These are phyloP conservation scores for Eudasyphora cyanicolor DNA, from an alignment of 2,888 invertebrate genomes.

Conservation along the genomic window DNA sequence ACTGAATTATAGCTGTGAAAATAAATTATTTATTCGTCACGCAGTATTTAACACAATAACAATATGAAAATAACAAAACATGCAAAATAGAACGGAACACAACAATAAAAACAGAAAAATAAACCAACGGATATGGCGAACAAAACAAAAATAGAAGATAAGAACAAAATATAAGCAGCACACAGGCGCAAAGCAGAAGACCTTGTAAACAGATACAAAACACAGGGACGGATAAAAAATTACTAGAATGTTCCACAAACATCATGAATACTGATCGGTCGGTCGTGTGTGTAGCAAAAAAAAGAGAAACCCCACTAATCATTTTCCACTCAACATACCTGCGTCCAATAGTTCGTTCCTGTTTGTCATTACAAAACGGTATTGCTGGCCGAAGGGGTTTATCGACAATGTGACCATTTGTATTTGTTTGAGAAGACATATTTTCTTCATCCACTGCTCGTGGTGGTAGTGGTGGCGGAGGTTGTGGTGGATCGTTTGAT, in stretches of 20 bases:
- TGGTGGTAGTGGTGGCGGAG: background rate
- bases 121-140: constrained; percentile 23
- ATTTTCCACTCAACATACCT: constrained; percentile 71
- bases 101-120: background rate
- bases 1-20: no score
- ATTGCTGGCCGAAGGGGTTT: constrained; percentile 66
- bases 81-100: background rate
- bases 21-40: no score
- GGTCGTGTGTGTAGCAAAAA: background rate
- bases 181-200: background rate
- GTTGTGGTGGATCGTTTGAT: constrained; percentile 29
- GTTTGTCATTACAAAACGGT: constrained; percentile 75
- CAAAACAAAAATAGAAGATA: constrained; percentile 48
- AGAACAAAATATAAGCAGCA: constrained; percentile 45
- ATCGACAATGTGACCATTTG: constrained; percentile 26
- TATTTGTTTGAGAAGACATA: constrained; percentile 39
- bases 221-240: constrained; percentile 5
- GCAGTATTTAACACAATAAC: no score
- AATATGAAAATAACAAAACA: constrained; percentile 20
- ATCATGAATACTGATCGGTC: background rate
- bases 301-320: no score
- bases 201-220: constrained; percentile 28
- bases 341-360: constrained; percentile 76
- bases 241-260: constrained; percentile 56
- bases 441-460: constrained; percentile 19